A percentile compares a stretch with the other conserved stretches of the same genome.
Evolutionary conservation across 2,797 vertebrate genomes (phyloP).

Genomic region (Clarias platycephalus): DNA sequence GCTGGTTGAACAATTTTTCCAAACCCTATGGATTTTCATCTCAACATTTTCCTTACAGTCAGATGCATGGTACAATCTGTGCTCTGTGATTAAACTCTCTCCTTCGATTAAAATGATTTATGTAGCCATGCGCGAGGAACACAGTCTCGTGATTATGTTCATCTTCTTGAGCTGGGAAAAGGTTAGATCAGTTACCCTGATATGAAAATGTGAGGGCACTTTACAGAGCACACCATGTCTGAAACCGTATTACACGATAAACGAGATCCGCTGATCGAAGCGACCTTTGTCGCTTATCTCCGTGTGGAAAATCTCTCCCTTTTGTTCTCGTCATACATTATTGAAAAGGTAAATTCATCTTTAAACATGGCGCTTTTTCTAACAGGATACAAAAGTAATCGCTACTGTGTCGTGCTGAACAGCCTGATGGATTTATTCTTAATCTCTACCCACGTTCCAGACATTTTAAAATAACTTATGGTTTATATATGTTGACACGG

Average conservation of each 20-base stretch:
- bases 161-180: neutral
- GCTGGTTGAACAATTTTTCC: neutral
- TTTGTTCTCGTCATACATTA: constrained; percentile 22
- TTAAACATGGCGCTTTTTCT: neutral
- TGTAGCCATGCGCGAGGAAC: neutral
- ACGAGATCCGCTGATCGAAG: neutral
- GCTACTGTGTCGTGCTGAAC: no score
- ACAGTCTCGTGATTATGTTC: neutral
- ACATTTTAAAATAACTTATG: no score
- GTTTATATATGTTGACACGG: no score
- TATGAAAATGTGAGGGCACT: neutral
- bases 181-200: neutral
- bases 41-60: neutral
- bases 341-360: neutral
- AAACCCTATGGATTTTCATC: neutral
- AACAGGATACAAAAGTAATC: neutral
- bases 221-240: neutral
- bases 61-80: neutral
- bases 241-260: neutral
- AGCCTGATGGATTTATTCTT: neutral
- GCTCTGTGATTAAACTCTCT: neutral
- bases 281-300: neutral
- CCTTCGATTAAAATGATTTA: neutral
- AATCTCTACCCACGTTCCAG: neutral
- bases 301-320: neutral